These are phyloP conservation scores for Diloba caeruleocephala DNA, from an alignment of 2,888 invertebrate species.

Conservation along the genomic window DNA sequence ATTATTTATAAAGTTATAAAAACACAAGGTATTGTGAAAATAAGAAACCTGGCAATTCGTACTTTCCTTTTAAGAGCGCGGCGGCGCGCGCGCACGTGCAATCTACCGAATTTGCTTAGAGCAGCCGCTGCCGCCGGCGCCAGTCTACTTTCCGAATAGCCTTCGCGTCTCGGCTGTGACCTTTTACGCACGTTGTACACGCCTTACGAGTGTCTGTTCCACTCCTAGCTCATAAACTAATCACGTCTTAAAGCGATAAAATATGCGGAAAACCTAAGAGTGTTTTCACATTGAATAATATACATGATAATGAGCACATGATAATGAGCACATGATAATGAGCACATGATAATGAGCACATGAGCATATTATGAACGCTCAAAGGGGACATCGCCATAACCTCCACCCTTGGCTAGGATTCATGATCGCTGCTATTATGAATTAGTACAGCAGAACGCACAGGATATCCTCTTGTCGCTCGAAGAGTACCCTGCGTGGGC, in stretches of 20 bases:
- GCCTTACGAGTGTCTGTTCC: conserved; percentile 70
- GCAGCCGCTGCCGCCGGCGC: conserved; percentile 74
- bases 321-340: neutral
- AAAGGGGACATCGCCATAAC: no score
- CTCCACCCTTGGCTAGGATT: no score
- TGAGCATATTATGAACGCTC: no score
- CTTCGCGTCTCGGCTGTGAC: conserved; percentile 87
- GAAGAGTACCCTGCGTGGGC: no score
- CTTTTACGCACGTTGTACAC: conserved; percentile 81
- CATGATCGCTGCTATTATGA: no score
- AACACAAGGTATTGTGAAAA: conserved; percentile 36
- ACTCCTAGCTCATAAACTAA: conserved; percentile 73
- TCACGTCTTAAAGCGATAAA: conserved; percentile 53
- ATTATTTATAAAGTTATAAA: conserved; percentile 23
- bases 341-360: no score
- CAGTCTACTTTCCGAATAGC: conserved; percentile 87
- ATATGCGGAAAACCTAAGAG: conserved; percentile 55
- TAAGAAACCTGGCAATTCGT: conserved; percentile 37
- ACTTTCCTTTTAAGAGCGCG: conserved; percentile 53
- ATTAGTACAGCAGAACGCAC: no score
- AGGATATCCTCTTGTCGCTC: no score
- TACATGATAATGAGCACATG: conserved; percentile 17
- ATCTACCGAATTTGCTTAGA: conserved; percentile 84
- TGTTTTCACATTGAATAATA: conserved; percentile 33
- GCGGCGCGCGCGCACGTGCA: conserved; percentile 54